Evolutionary conservation across 2,888 invertebrate genomes (phyloP).

Genomic region (Synanthedon tipuliformis): DNA sequence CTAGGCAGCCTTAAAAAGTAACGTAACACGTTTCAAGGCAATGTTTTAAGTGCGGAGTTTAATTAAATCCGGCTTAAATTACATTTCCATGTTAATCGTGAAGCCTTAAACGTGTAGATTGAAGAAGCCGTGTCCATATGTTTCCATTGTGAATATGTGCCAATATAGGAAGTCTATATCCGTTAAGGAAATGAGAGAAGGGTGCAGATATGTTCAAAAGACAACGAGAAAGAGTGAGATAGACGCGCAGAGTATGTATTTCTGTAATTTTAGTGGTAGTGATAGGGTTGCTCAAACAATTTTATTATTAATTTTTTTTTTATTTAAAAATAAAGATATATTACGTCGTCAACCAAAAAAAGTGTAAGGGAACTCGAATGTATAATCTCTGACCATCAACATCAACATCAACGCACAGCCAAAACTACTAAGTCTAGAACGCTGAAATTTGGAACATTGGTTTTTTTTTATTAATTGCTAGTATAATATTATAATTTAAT

Average conservation of each 20-base stretch:
- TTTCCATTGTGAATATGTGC: not conserved
- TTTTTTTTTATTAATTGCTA: too few species aligned
- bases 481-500: too few species aligned
- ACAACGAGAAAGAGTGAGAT: conserved; percentile 3
- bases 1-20: too few species aligned
- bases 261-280: not conserved
- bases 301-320: too few species aligned
- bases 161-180: conserved; percentile 20
- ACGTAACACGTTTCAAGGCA: not conserved
- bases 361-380: too few species aligned
- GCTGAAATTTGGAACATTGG: too few species aligned
- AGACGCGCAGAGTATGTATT: not conserved
- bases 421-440: too few species aligned
- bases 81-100: not conserved
- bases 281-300: not conserved
- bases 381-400: too few species aligned
- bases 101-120: not conserved
- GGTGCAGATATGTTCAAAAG: conserved; percentile 8
- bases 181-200: conserved; percentile 15
- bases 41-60: not conserved
- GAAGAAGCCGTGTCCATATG: conserved; percentile 5
- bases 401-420: too few species aligned
- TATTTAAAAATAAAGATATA: too few species aligned
- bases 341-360: too few species aligned
- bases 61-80: not conserved